Evolutionary conservation across 2,888 invertebrate genomes (phyloP).

Genomic region (Macropis europaea): DNA sequence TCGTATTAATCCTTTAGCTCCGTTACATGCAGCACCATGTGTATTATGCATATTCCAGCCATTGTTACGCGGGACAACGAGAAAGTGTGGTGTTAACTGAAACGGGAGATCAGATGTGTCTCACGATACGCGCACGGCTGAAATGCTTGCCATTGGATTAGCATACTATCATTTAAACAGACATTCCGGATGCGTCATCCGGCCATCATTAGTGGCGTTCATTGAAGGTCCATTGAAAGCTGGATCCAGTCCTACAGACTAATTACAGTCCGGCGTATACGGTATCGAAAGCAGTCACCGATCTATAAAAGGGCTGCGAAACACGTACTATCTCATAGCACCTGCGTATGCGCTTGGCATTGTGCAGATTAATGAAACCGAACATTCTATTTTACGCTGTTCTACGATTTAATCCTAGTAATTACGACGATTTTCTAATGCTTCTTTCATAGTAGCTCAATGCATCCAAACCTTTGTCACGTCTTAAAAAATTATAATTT

Average conservation of each 20-base stretch:
- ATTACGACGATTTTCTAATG: background rate
- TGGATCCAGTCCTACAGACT: constrained; percentile 48
- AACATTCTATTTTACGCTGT: constrained; percentile 40
- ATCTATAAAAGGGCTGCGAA: constrained; percentile 47
- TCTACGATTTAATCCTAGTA: constrained; percentile 6
- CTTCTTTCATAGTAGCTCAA: no score
- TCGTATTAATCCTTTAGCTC: no score
- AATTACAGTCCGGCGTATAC: constrained; percentile 53
- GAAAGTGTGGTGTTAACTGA: constrained; percentile 21
- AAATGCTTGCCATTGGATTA: constrained; percentile 49
- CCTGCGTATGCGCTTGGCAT: constrained; percentile 28
- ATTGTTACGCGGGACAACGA: constrained; percentile 24
- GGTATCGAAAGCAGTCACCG: constrained; percentile 50
- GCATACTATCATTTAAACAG: constrained; percentile 50
- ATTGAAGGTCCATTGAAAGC: constrained; percentile 54
- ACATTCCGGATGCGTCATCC: constrained; percentile 49
- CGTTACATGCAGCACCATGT: background rate
- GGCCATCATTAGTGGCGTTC: constrained; percentile 53
- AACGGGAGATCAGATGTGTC: constrained; percentile 30
- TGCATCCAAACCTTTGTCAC: no score
- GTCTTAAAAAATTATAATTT: no score
- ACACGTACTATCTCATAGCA: constrained; percentile 32
- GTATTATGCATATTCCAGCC: background rate
- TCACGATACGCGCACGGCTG: constrained; percentile 13
- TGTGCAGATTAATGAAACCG: constrained; percentile 43